Conservation (phyloP, 2,113 vertebrate genomes). For the Gallinago undulata region DNA sequence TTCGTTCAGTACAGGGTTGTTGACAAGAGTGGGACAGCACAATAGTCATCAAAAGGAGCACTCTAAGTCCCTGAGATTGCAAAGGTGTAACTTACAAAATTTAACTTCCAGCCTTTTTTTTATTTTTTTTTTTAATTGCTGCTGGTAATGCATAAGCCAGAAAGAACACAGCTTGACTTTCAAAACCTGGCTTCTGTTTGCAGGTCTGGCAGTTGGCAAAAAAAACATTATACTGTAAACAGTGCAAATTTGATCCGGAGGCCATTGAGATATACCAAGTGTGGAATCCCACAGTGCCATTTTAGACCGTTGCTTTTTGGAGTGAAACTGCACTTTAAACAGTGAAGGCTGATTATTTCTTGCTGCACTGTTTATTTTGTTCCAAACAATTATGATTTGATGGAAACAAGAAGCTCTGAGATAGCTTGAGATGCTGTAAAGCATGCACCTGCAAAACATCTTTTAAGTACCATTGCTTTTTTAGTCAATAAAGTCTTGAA, state of each 20-base stretch:
- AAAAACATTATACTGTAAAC: constrained; percentile 17
- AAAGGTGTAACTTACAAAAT: constrained; percentile 35
- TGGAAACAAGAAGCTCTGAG: constrained; percentile 37
- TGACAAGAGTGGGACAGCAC: neutral
- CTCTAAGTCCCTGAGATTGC: neutral
- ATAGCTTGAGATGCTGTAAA: constrained; percentile 26
- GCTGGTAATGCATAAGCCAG: constrained; percentile 18
- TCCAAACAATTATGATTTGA: constrained; percentile 18
- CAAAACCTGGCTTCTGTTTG: constrained; percentile 54
- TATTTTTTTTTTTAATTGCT: neutral
- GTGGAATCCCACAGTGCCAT: constrained; percentile 20
- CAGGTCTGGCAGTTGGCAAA: constrained; percentile 38
- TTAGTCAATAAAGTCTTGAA: constrained; percentile 12
- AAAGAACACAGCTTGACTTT: constrained; percentile 60
- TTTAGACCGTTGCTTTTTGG: constrained; percentile 30
- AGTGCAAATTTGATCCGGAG: constrained; percentile 33
- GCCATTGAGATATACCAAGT: constrained; percentile 21
- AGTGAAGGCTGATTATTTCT: constrained; percentile 33
- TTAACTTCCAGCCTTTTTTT: neutral
- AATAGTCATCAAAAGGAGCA: neutral
- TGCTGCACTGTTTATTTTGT: constrained; percentile 43
- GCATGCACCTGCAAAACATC: constrained; percentile 60
- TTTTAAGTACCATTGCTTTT: constrained; percentile 26
- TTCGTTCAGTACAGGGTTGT: neutral
- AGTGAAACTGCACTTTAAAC: constrained; percentile 13